Percentiles rank a stretch among this genome's conserved stretches.
phyloP scores from a whole-genome alignment of 2,888 invertebrate genomes.

The Perizoma flavofasciatum region DNA sequence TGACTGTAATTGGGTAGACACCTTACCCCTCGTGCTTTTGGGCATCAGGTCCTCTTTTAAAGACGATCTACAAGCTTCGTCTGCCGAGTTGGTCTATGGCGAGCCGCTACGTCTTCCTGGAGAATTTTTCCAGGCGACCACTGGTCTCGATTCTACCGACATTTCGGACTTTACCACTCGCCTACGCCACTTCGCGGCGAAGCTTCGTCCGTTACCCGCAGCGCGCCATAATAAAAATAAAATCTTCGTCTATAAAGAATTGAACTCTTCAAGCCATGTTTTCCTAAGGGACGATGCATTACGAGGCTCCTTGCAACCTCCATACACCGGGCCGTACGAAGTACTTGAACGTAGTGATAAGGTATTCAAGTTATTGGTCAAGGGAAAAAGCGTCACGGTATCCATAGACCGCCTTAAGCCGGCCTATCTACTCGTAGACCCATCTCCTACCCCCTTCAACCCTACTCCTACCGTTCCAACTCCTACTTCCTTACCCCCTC shows the following conservation, averaged over 20 bases:
- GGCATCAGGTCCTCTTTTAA: no score
- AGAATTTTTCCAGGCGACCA: no score
- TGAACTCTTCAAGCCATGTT: conserved; percentile 15
- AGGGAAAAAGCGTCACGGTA: neutral
- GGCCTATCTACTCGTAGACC: no score
- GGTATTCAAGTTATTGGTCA: neutral
- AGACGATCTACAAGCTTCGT: no score
- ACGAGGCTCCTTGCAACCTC: conserved; percentile 1
- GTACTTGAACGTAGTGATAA: neutral
- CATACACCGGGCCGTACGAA: conserved; percentile 4
- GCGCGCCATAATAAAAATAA: conserved; percentile 16
- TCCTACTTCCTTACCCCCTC: neutral
- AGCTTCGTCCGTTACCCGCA: conserved; percentile 10
- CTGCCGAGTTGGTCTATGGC: no score
- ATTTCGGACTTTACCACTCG: neutral
- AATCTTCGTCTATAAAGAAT: conserved; percentile 19
- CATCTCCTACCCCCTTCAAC: no score
- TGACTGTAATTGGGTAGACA: no score
- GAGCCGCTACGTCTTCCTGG: no score
- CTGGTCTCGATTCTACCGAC: no score
- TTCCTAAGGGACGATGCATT: conserved; percentile 19
- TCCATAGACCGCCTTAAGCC: no score
- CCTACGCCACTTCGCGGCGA: neutral
- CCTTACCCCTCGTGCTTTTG: no score
- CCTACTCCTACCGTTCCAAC: neutral